These are phyloP conservation scores for Gnathonemus longibarbis DNA, from an alignment of 2,113 vertebrate genomes.

Conservation along the genomic window DNA sequence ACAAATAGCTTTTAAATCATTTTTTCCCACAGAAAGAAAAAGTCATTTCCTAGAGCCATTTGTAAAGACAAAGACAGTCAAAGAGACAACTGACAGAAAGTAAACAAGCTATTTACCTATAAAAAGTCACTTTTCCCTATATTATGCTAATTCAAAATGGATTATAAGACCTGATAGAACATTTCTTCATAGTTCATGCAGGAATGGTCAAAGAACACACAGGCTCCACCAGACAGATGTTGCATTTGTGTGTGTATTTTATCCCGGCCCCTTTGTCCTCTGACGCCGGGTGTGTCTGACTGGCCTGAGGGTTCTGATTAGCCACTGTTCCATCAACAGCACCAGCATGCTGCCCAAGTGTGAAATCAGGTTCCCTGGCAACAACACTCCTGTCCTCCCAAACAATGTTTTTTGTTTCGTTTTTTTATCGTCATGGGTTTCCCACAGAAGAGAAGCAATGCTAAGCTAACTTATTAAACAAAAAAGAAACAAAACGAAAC, in stretches of 20 bases:
- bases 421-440: not conserved
- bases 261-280: not conserved
- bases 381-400: not conserved
- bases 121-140: not conserved
- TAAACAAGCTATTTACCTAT: not conserved
- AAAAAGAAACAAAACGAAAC: not conserved
- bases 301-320: not conserved
- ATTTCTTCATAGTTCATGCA: not conserved
- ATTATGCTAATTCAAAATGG: not conserved
- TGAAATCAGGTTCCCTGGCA: not conserved
- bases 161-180: not conserved
- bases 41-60: not conserved
- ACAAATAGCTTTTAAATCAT: not conserved
- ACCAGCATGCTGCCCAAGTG: not conserved
- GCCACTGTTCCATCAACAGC: not conserved
- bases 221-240: not conserved
- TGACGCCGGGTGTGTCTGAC: not conserved
- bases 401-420: not conserved
- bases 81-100: not conserved
- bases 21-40: slow-evolving; percentile 13
- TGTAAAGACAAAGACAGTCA: not conserved
- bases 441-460: not conserved
- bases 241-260: not conserved
- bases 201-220: not conserved
- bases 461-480: not conserved